Percentiles rank a stretch among this genome's conserved stretches.
Conservation (phyloP, 2,888 invertebrate species). For the Temnothorax unifasciatus region DNA sequence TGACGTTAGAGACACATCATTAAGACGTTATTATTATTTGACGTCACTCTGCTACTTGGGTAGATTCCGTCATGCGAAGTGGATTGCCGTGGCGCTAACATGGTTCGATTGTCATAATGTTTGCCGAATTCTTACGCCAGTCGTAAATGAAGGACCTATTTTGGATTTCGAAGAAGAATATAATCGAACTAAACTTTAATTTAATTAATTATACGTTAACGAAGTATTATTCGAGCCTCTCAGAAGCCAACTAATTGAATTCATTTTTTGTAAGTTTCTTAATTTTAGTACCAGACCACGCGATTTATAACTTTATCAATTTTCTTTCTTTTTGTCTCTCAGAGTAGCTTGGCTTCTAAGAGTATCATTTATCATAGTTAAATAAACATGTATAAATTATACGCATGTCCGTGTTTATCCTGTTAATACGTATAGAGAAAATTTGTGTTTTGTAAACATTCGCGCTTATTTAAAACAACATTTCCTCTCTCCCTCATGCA, state of each 20-base stretch:
- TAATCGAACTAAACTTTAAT: background rate
- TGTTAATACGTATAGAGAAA: background rate
- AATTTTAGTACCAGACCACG: too few species aligned
- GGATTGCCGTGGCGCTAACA: background rate
- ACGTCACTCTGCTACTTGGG: background rate
- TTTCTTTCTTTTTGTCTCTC: background rate
- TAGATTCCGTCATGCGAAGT: background rate
- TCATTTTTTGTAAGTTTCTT: background rate
- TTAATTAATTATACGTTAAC: background rate
- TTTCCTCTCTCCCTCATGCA: background rate
- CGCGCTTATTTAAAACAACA: background rate
- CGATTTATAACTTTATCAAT: background rate
- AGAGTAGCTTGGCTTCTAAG: background rate
- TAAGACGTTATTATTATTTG: too few species aligned
- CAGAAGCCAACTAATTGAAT: background rate
- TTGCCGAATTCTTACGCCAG: background rate
- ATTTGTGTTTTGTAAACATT: background rate
- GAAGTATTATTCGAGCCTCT: background rate
- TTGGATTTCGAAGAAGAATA: background rate
- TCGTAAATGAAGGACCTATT: background rate
- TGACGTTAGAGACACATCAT: too few species aligned
- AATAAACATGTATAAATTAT: background rate
- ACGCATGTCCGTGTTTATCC: background rate
- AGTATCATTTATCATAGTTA: background rate
- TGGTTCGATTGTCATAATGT: background rate